Conservation (phyloP, 2,113 vertebrate genomes). For the Fulmarus glacialis region DNA sequence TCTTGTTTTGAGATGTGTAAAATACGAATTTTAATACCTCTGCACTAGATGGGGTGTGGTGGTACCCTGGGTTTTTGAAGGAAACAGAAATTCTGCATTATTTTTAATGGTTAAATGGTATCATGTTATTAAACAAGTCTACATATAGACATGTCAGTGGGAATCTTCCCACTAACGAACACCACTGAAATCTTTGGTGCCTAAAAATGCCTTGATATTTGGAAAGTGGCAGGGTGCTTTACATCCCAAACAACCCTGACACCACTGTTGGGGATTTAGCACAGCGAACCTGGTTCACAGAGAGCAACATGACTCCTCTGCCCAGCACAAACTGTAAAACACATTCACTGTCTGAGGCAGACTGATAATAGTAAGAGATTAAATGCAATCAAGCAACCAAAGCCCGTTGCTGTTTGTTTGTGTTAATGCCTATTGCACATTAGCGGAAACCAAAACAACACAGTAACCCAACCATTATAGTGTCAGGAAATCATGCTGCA, state of each 20-base stretch:
- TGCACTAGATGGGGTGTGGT: background rate
- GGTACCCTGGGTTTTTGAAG: background rate
- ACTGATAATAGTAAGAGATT: conserved; percentile 2
- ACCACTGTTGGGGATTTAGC: background rate
- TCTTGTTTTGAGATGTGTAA: background rate
- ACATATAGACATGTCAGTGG: background rate
- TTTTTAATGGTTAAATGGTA: background rate
- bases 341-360: background rate
- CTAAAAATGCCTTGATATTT: background rate
- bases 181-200: background rate
- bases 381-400: background rate
- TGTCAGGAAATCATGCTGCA: background rate
- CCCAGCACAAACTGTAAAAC: background rate
- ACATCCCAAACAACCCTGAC: background rate
- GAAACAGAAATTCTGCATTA: background rate
- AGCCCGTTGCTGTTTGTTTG: background rate
- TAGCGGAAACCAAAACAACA: background rate
- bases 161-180: background rate
- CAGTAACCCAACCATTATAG: background rate
- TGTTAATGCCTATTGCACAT: background rate
- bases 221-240: background rate
- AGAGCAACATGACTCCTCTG: background rate
- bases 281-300: background rate
- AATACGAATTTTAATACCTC: background rate
- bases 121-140: background rate